Base-by-base conservation (phyloP, 2,113 vertebrate genomes). In the Lasiurus borealis region DNA sequence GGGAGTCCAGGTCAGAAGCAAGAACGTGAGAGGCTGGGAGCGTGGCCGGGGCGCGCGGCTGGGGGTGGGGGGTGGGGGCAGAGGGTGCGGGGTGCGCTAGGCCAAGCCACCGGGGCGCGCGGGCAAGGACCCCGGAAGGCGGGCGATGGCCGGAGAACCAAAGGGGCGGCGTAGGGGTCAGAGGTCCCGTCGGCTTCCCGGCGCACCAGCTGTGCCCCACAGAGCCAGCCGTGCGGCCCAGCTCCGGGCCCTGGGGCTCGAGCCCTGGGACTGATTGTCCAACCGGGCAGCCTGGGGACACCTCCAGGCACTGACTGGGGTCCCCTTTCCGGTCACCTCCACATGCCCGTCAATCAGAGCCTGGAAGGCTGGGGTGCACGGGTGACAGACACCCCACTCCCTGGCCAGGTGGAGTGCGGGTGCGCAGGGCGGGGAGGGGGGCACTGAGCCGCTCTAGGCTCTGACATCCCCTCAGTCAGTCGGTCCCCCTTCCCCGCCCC, bases 391-490 rank as follows among this genome's bases (percentile, higher is more conserved):
- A 64, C 34, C 23, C 44, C 85, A n/a, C 44, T 48, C 89, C 62
- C 31, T 6, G 4, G 34, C 77, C 8, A 0, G 1, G 54, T 31
- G 86, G 31, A 87, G 71, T 54, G 87, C 19, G 3, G 50, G 36
- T 0, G 34, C 75, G 59, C 40, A 0, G 68, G 72, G 44, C 87
- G 52, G 85, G n/a, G n/a, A n/a, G n/a, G n/a, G 34, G 40, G 66
- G 72, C 84, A 48, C 59, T 23, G 75, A 9, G 44, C 88, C 0
- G 93, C 76, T 81, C 13, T 23, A 54, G 69, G 48, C 77, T 87
- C 88, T 95, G 96, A 94, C 96, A 86, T 64, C 92, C 84, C 46
- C 75, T 93, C 96, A 94, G 87, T 92, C 96, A 93, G 87, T n/a
- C n/a, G n/a, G n/a, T 64, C 87, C 80, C 68, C 93, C 52, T 78